Evolutionary conservation across 2,888 invertebrate species (phyloP), one percentile per base, ranked within the genome.

Genomic region (Polietes domitor): DNA sequence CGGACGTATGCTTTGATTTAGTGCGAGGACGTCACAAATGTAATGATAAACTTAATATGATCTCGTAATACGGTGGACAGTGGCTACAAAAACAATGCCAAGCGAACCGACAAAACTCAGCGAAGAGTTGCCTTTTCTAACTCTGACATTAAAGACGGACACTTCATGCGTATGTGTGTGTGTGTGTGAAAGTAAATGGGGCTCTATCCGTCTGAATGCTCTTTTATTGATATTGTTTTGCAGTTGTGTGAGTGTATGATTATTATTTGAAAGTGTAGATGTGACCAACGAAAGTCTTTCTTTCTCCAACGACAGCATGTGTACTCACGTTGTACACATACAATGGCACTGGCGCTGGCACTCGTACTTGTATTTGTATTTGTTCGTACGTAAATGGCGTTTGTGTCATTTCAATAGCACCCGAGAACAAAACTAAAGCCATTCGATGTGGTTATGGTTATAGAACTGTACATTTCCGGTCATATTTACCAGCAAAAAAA

Each of bases 391-490:
- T 26, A 58, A 58, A 24, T 58, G 26, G 26, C 24, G 12, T 24
- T 58, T 58, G 58, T 58, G 58, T 58, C 41, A 68, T 43, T 68
- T 58, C 58, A 58, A 58, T 58, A 26, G 15, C 26, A 41, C 43
- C 65, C 19, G 21, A 43, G 26, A 58, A 58, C 58, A 68, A 68
- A 68, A 68, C 41, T 24, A 68, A 41, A 68, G 32, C 41, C 41
- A 68, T 68, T 68, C 43, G 15, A 41, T 68, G 41, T 68, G 65
- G 41, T 58, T 26, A 58, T 58, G 26, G 58, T 43, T 68, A 24
- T 37, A 68, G 24, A 21, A 68, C 41, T 68, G 32, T 68, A 43
- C 43, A 68, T 68, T 43, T 68, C 65, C 65, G 65, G 65, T 68
- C 65, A 68, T 68, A 68, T 68, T 68, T 68, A 19, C 12, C 4